Conservation (phyloP, 2,797 vertebrate genomes). For the Xerus rutilus region DNA sequence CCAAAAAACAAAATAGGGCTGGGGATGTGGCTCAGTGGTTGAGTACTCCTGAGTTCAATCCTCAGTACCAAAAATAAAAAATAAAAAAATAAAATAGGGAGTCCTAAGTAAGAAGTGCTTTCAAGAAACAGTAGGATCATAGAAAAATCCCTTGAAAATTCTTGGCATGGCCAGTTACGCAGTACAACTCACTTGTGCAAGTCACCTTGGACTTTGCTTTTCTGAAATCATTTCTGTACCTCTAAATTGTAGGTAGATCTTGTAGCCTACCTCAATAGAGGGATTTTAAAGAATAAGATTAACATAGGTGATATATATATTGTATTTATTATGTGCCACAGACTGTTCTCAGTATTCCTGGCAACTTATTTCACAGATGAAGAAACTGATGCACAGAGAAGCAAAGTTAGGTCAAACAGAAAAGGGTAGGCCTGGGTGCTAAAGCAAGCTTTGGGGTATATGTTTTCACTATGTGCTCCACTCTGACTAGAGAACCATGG, state of each 20-base stretch:
- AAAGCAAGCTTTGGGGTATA: background rate
- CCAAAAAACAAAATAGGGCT: too few species aligned
- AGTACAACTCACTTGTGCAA: background rate
- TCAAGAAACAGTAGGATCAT: background rate
- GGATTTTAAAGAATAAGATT: background rate
- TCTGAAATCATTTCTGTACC: background rate
- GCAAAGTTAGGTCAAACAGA: background rate
- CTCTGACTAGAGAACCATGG: rapidly evolving
- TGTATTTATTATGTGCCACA: background rate
- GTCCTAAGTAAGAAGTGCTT: background rate
- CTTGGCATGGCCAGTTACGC: background rate
- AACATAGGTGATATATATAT: background rate
- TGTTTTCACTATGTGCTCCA: too few species aligned
- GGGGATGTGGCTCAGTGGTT: too few species aligned
- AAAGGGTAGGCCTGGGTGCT: background rate
- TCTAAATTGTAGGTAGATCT: background rate
- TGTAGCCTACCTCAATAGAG: background rate
- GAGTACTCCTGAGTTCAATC: too few species aligned
- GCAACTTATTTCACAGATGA: background rate
- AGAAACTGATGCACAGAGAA: background rate
- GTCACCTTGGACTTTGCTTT: background rate
- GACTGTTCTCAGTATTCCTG: background rate
- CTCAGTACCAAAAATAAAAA: too few species aligned
- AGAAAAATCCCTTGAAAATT: background rate
- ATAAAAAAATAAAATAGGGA: background rate